Conservation (phyloP, 2,888 invertebrate species). For the Drosophila barbarae region DNA sequence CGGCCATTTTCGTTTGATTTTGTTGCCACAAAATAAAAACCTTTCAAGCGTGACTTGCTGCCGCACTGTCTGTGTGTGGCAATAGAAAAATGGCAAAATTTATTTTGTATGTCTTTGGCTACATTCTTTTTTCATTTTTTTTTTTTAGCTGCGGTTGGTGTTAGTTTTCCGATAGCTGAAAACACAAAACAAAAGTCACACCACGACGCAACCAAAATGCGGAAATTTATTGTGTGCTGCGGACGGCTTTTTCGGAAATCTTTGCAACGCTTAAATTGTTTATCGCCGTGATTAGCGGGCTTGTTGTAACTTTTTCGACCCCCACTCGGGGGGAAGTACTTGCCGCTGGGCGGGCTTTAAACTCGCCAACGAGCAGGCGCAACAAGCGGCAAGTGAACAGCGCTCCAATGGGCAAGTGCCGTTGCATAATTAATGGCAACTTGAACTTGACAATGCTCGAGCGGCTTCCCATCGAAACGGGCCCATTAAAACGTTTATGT, state of each 20-base stretch:
- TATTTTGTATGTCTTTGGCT: conserved; percentile 63
- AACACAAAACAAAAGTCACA: conserved; percentile 42
- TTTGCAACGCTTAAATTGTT: conserved; percentile 69
- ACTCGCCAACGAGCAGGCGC: conserved; percentile 5
- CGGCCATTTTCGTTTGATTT: conserved; percentile 70
- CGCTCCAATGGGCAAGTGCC: conserved; percentile 34
- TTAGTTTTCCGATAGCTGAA: conserved; percentile 54
- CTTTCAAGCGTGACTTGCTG: conserved; percentile 70
- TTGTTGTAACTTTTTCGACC: conserved; percentile 55
- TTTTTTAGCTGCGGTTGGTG: conserved; percentile 44
- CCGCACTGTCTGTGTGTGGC: conserved; percentile 55
- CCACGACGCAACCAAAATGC: conserved; percentile 57
- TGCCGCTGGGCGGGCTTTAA: conserved; percentile 12
- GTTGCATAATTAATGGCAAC: conserved; percentile 66
- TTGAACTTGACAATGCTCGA: conserved; percentile 67
- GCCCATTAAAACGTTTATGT: conserved; percentile 52
- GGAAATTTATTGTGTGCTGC: conserved; percentile 68
- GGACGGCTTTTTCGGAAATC: conserved; percentile 63
- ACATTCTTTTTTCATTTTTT: conserved; percentile 38
- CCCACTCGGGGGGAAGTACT: conserved; percentile 9
- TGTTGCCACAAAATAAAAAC: conserved; percentile 69
- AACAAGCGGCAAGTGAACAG: conserved; percentile 12
- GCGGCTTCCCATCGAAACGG: conserved; percentile 39
- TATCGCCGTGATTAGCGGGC: conserved; percentile 70
- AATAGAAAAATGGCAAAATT: conserved; percentile 66